These are phyloP conservation scores for Theretra japonica DNA, from an alignment of 2,888 invertebrate genomes.

Conservation along the genomic window DNA sequence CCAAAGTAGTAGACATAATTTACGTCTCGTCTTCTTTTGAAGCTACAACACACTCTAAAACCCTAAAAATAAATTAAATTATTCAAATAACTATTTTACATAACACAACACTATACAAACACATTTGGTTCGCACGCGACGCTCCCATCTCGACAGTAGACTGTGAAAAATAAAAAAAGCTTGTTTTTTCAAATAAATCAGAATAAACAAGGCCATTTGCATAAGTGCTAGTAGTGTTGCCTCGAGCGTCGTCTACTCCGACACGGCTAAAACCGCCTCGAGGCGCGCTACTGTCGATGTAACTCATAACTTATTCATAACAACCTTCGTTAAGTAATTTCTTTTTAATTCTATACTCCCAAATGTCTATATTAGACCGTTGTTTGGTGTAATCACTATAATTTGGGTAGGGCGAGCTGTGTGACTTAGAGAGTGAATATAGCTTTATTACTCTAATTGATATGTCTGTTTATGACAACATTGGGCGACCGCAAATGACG, in stretches of 20 bases:
- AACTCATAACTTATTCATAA: conserved; percentile 22
- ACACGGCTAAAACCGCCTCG: background rate
- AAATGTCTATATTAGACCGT: background rate
- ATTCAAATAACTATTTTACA: no score
- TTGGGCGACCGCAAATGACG: no score
- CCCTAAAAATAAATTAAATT: no score
- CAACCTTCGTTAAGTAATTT: background rate
- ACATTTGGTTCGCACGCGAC: background rate
- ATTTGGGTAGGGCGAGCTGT: background rate
- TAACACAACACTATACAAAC: no score
- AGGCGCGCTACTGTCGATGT: background rate
- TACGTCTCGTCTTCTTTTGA: no score
- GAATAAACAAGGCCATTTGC: background rate
- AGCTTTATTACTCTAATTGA: no score
- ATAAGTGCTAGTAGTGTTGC: background rate
- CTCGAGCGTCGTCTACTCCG: background rate
- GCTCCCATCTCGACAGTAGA: background rate
- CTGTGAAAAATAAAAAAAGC: background rate
- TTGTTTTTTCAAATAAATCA: conserved; percentile 5
- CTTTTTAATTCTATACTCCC: background rate
- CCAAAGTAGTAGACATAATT: no score
- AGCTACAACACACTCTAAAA: no score
- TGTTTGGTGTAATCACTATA: conserved; percentile 1
- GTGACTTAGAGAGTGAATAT: background rate
- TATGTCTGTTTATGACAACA: no score